A percentile compares a stretch with the other conserved stretches of the same genome.
phyloP scores from a whole-genome alignment of 2,113 vertebrate species.

The Centropristis striata region DNA sequence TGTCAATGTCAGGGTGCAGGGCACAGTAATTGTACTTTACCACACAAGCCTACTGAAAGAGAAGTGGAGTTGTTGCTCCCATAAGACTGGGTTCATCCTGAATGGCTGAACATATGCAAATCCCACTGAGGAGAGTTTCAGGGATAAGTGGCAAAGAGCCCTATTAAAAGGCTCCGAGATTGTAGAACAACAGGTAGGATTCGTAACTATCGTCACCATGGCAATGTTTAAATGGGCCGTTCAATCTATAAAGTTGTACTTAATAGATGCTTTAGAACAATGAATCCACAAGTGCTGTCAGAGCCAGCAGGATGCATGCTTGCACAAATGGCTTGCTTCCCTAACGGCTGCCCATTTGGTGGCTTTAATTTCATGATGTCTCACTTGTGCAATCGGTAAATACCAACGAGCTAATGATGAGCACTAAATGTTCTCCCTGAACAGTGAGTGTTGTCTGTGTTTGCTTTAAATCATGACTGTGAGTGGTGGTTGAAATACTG shows the following conservation, averaged over 20 bases:
- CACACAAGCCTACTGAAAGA: constrained; percentile 22
- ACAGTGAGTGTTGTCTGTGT: constrained; percentile 21
- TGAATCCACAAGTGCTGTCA: constrained; percentile 64
- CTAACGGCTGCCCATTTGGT: constrained; percentile 68
- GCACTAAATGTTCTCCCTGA: constrained; percentile 41
- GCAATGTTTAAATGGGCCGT: constrained; percentile 45
- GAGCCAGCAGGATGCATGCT: constrained; percentile 59
- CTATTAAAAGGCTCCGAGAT: constrained; percentile 33
- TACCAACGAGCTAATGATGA: constrained; percentile 58
- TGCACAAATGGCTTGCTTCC: constrained; percentile 46
- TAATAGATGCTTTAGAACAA: constrained; percentile 64
- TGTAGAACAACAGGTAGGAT: constrained; percentile 8
- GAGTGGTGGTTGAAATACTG: constrained; percentile 2
- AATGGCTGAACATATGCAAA: constrained; percentile 46
- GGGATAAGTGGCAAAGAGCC: constrained; percentile 33
- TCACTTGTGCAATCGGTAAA: constrained; percentile 64
- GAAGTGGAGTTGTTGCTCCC: constrained; percentile 10
- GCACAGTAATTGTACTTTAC: constrained; percentile 43
- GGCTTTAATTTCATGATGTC: constrained; percentile 67
- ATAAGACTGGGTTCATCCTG: constrained; percentile 2
- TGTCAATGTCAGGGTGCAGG: constrained; percentile 38
- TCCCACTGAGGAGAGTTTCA: constrained; percentile 23
- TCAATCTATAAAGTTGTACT: constrained; percentile 37
- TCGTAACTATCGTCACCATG: constrained; percentile 30
- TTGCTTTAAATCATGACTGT: constrained; percentile 25